These are phyloP conservation scores for Hydrotaea diabolus DNA, from an alignment of 2,888 invertebrate species.

Conservation along the genomic window DNA sequence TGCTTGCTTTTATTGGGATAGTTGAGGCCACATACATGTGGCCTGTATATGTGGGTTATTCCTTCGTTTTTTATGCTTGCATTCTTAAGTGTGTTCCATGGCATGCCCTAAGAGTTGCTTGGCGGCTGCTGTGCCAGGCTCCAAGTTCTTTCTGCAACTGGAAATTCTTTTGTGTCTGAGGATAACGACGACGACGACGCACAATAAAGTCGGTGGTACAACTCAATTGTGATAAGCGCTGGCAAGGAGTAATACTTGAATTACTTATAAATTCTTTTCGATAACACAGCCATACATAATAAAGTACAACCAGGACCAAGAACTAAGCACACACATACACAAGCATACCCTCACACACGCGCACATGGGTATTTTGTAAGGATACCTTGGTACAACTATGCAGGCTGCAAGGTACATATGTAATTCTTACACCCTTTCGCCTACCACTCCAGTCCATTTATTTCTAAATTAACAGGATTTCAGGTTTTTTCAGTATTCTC, in stretches of 20 bases:
- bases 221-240: background rate
- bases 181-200: conserved; percentile 12
- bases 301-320: background rate
- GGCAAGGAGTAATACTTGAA: conserved; percentile 4
- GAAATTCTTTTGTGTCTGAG: conserved; percentile 54
- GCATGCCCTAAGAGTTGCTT: background rate
- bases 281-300: background rate
- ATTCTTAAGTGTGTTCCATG: background rate
- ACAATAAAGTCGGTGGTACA: background rate
- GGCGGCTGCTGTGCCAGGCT: too few species aligned
- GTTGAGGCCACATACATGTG: background rate
- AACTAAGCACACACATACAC: background rate
- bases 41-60: background rate
- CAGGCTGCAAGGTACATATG: background rate
- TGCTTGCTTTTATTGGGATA: background rate
- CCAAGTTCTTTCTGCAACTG: background rate
- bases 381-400: background rate
- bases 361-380: background rate
- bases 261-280: conserved; percentile 7
- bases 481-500: background rate
- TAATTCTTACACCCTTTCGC: background rate
- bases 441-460: background rate
- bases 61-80: too few species aligned
- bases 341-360: too few species aligned
- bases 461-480: background rate